Percentiles rank a stretch among this genome's conserved stretches.
Conservation (phyloP, 1,140 invertebrate species). For the Anastrepha ludens region DNA sequence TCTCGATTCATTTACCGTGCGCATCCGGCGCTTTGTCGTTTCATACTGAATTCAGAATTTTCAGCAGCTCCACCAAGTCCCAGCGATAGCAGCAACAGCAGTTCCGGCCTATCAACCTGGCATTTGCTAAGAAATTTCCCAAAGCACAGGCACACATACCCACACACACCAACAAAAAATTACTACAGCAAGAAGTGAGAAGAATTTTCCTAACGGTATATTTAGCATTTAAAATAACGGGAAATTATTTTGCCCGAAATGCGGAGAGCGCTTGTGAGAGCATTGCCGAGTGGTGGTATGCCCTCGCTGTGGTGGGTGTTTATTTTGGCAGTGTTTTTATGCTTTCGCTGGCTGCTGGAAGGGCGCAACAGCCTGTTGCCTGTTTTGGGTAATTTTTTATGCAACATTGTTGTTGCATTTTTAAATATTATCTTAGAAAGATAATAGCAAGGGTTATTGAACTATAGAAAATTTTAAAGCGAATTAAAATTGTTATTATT, state of each 20-base stretch:
- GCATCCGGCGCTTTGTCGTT: slow-evolving; percentile 55
- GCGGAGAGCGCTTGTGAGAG: neutral
- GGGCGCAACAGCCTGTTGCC: slow-evolving; percentile 51
- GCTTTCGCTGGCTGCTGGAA: neutral
- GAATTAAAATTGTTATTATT: no score
- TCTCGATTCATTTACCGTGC: slow-evolving; percentile 55
- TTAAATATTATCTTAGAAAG: slow-evolving; percentile 16
- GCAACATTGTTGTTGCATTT: neutral
- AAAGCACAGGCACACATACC: neutral
- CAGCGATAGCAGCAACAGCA: slow-evolving; percentile 34
- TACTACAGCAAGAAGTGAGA: neutral
- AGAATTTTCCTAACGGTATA: neutral
- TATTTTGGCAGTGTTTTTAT: neutral
- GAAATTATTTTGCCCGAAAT: neutral
- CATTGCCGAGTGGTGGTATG: neutral
- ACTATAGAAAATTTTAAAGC: neutral
- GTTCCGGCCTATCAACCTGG: slow-evolving; percentile 45
- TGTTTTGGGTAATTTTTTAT: slow-evolving; percentile 51
- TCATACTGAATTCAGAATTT: slow-evolving; percentile 55
- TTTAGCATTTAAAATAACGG: slow-evolving; percentile 11
- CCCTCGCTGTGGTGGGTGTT: neutral
- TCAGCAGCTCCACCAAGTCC: slow-evolving; percentile 45
- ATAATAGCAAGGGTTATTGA: slow-evolving; percentile 6
- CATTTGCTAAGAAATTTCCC: neutral
- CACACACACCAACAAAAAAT: neutral